phyloP scores from a whole-genome alignment of 1,140 invertebrate genomes.

The Colletes gigas region DNA sequence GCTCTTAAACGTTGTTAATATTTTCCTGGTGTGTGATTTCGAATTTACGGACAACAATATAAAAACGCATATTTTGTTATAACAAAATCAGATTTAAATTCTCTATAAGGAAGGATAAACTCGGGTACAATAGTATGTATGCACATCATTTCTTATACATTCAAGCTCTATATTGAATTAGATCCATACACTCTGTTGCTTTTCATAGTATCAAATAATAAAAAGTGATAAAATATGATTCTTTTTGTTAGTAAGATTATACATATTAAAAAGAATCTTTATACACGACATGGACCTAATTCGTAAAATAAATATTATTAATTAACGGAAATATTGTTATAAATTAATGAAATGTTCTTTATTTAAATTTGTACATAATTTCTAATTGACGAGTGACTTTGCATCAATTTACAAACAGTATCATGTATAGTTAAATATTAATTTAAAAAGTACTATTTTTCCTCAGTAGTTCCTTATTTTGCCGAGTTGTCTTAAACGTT shows the following conservation, averaged over 20 bases:
- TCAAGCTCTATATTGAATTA: slow-evolving; percentile 27
- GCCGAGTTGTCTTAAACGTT: no score
- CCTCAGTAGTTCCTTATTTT: no score
- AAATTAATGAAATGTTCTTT: background rate
- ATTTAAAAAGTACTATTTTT: no score
- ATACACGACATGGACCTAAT: no score
- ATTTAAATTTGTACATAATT: background rate
- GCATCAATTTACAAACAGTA: no score
- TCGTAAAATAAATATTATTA: no score
- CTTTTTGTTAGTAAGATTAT: slow-evolving; percentile 18
- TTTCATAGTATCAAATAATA: slow-evolving; percentile 19
- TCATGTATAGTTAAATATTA: no score
- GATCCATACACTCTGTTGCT: background rate
- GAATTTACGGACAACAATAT: background rate
- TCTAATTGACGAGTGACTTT: background rate
- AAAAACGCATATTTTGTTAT: background rate
- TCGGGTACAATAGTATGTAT: background rate
- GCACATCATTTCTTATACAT: background rate
- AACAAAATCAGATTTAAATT: slow-evolving; percentile 1
- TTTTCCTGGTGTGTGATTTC: background rate
- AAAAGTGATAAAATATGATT: background rate
- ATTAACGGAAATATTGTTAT: background rate
- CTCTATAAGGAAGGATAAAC: background rate
- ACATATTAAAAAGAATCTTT: background rate
- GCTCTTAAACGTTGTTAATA: background rate